Conservation (phyloP, 1,140 invertebrate genomes). For the Sycophaga agraensis region DNA sequence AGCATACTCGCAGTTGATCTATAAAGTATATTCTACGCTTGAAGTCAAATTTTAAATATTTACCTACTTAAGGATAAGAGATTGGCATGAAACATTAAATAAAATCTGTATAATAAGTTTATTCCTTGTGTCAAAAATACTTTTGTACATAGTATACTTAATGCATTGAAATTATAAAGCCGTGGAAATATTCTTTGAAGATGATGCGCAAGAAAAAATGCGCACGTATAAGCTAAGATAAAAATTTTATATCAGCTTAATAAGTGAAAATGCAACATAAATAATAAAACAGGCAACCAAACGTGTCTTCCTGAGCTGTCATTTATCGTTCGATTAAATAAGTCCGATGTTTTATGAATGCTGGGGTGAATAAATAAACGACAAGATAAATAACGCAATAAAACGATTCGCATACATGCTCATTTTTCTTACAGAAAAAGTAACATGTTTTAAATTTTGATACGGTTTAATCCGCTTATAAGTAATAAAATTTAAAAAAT, state of each 20-base stretch:
- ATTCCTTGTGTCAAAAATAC: no score
- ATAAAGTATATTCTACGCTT: no score
- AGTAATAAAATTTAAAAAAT: not conserved
- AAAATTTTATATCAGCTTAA: not conserved
- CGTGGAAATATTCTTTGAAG: not conserved
- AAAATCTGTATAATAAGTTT: no score
- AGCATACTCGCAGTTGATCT: no score
- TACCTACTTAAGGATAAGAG: no score
- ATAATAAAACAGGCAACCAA: slow-evolving; percentile 36
- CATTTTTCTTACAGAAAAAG: not conserved
- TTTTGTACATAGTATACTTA: no score
- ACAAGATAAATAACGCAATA: slow-evolving; percentile 6
- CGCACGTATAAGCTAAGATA: not conserved
- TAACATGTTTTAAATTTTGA: not conserved
- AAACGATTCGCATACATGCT: slow-evolving; percentile 12
- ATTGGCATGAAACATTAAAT: no score
- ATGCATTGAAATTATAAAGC: no score
- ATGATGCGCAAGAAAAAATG: not conserved
- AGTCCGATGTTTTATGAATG: not conserved
- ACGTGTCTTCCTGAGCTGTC: not conserved
- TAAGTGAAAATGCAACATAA: slow-evolving; percentile 28
- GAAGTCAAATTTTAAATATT: no score
- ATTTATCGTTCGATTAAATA: slow-evolving; percentile 5
- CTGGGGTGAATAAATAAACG: not conserved
- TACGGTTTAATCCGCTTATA: not conserved